Base-by-base conservation (phyloP, 2,797 vertebrate genomes). In the Zalophus californianus region DNA sequence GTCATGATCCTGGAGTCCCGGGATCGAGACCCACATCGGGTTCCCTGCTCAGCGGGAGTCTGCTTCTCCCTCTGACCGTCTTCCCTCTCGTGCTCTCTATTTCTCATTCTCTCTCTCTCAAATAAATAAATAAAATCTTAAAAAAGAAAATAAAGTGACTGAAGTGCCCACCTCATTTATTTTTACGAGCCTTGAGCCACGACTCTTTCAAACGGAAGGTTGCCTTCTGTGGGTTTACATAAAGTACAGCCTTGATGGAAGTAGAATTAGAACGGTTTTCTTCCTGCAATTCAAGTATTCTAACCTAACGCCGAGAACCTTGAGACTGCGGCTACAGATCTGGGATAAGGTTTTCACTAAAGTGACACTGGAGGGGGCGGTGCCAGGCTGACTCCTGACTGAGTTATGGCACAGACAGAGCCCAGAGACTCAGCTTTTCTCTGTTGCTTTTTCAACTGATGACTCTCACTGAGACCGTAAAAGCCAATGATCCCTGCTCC, bases 381-480 rank as follows among this genome's bases (percentile, higher is more conserved):
- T 83, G 75, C 58, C 94, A 66, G 77, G 20, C 64, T 20, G 29
- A 72, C 70, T 79, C 52, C 77, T 41, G 27, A 48, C 32, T 84
- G 90, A 92, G 50, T 87, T 92, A 95, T 12, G 78, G 72, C 60
- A 68, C 12, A 88, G 84, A 62, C 66, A 66, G 2, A 66, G 87
- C 25, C 62, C 82, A 38, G 79, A 87, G 64, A 78, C 58, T 44
- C 38, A 85, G 38, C 68, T 86, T 94, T 84, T 85, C 21, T n/a
- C 90, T 16, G 64, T 32, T 95, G 82, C 92, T 93, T 16, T 93
- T 97, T 91, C n/a, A 41, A 32, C 29, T n/a, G 85, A 85, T 83
- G 82, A 70, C 80, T 96, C 72, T 80, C 48, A 58, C 56, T 54
- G 62, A 75, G 78, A 79, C 41, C 86, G 15, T 90, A 89, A 86